Conservation (phyloP, 2,888 invertebrate genomes). For the Meghimatium bilineatum region DNA sequence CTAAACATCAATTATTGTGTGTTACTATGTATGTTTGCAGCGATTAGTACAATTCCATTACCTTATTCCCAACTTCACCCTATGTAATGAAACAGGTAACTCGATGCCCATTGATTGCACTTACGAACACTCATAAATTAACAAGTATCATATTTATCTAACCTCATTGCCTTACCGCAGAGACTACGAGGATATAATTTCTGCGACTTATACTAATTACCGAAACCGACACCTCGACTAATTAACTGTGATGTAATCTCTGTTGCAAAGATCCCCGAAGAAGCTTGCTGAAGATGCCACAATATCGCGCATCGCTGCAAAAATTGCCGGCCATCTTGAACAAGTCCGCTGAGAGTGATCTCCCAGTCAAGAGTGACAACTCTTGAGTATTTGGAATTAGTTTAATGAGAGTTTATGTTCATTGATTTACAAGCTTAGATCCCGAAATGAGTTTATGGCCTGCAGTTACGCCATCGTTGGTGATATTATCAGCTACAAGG, state of each 20-base stretch:
- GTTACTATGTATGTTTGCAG: too few species aligned
- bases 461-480: background rate
- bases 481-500: background rate
- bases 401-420: background rate
- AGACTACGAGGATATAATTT: background rate
- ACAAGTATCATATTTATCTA: too few species aligned
- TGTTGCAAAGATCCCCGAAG: background rate
- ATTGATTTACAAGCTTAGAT: background rate
- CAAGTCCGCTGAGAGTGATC: background rate
- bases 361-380: background rate
- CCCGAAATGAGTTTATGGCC: background rate
- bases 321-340: background rate
- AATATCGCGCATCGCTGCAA: background rate
- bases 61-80: too few species aligned
- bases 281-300: background rate
- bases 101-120: too few species aligned
- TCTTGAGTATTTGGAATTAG: background rate
- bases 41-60: too few species aligned
- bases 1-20: too few species aligned
- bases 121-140: too few species aligned
- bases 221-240: slow-evolving; percentile 25
- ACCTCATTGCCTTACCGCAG: too few species aligned
- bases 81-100: too few species aligned
- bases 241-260: background rate
- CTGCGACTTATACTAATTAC: slow-evolving; percentile 23